These are phyloP conservation scores for Melanogrammus aeglefinus DNA, from an alignment of 2,797 vertebrate species.

Conservation along the genomic window DNA sequence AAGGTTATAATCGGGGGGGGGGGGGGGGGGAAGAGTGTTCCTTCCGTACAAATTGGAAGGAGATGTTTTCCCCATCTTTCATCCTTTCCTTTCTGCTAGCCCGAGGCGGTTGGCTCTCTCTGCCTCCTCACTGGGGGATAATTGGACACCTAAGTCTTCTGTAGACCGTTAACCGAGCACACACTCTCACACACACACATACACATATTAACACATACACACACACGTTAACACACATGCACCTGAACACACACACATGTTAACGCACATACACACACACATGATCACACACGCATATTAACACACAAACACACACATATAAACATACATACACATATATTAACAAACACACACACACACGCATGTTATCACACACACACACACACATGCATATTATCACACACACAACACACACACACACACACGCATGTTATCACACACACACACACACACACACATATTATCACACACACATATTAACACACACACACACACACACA, in stretches of 20 bases:
- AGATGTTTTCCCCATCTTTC: constrained; percentile 18
- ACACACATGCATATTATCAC: no score
- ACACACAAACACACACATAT: no score
- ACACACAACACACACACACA: no score
- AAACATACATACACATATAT: background rate
- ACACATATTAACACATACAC: background rate
- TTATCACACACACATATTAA: no score
- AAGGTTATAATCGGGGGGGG: constrained; percentile 18
- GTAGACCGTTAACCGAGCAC: constrained; percentile 30
- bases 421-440: background rate
- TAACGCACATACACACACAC: background rate
- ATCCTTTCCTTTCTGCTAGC: constrained; percentile 10
- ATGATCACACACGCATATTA: no score
- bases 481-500: background rate
- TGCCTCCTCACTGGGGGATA: constrained; percentile 51
- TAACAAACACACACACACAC: background rate
- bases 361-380: background rate
- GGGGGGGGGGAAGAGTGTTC: constrained; percentile 6
- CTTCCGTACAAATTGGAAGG: background rate
- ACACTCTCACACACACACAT: background rate
- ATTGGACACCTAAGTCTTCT: constrained; percentile 54
- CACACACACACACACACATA: background rate
- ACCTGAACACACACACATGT: no score
- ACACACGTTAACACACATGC: background rate
- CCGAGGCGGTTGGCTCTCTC: constrained; percentile 40